Conservation (phyloP, 2,888 invertebrate genomes). For the Drosophila conformis region DNA sequence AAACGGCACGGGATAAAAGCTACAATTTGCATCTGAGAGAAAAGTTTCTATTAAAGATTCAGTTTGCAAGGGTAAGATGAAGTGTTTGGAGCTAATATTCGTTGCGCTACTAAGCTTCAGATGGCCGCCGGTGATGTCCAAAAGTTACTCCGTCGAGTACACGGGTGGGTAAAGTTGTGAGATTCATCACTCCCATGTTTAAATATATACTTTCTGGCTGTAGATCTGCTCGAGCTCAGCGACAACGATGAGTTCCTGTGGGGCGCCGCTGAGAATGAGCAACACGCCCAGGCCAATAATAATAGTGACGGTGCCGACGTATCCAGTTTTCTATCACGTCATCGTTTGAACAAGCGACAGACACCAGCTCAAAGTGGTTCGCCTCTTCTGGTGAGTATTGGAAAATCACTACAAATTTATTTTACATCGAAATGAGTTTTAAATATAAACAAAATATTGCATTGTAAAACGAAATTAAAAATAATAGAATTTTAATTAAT, state of each 20-base stretch:
- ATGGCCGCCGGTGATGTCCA: conserved; percentile 23
- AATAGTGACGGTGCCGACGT: conserved; percentile 28
- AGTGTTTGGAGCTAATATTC: conserved; percentile 34
- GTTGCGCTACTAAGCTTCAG: conserved; percentile 24
- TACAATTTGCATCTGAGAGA: conserved; percentile 9
- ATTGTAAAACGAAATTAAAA: not conserved
- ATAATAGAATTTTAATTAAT: not conserved
- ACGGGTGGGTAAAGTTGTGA: conserved; percentile 57
- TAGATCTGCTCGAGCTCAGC: conserved; percentile 77
- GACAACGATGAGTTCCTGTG: conserved; percentile 79
- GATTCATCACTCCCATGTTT: not conserved
- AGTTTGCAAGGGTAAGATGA: conserved; percentile 32
- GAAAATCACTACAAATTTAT: not conserved
- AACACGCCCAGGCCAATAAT: conserved; percentile 43
- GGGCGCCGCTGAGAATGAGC: conserved; percentile 70
- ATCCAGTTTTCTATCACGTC: conserved; percentile 57
- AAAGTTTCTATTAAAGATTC: conserved; percentile 9
- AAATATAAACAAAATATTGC: not conserved
- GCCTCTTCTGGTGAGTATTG: conserved; percentile 62
- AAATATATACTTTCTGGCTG: conserved; percentile 1
- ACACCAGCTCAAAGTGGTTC: conserved; percentile 34
- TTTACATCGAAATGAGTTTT: not conserved
- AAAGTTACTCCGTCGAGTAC: conserved; percentile 53
- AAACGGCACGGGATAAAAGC: conserved; percentile 65
- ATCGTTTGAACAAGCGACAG: conserved; percentile 75